Conservation (phyloP, 1,140 invertebrate genomes). For the Chironomus striatipennis region DNA sequence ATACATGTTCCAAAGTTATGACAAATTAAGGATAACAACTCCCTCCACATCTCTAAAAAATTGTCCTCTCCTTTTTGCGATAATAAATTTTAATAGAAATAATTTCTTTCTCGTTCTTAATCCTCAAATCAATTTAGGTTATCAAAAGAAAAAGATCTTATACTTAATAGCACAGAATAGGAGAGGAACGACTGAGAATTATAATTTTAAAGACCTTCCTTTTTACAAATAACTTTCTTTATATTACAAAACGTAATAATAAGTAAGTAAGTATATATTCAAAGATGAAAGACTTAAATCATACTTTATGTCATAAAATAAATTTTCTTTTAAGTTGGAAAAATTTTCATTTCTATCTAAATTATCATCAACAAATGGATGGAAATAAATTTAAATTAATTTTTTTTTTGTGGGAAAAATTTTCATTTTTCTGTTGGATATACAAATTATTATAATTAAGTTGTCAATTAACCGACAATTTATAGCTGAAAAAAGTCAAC, state of each 20-base stretch:
- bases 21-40: too few relatives aligned
- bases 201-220: too few relatives aligned
- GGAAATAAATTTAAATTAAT: background rate
- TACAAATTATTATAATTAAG: background rate
- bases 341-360: background rate
- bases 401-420: background rate
- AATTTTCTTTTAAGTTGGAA: background rate
- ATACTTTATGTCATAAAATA: background rate
- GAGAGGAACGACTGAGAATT: too few relatives aligned
- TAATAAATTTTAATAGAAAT: background rate
- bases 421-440: background rate
- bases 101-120: background rate
- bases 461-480: background rate
- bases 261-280: background rate
- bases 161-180: too few relatives aligned
- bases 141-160: background rate
- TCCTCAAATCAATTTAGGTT: constrained; percentile 5
- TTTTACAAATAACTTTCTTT: too few relatives aligned
- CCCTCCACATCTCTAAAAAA: too few relatives aligned
- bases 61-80: too few relatives aligned
- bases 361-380: background rate
- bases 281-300: background rate
- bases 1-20: too few relatives aligned
- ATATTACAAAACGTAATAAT: too few relatives aligned
- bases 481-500: background rate